Conservation (phyloP, 2,113 vertebrate genomes). For the Vulpes ferrilata region DNA sequence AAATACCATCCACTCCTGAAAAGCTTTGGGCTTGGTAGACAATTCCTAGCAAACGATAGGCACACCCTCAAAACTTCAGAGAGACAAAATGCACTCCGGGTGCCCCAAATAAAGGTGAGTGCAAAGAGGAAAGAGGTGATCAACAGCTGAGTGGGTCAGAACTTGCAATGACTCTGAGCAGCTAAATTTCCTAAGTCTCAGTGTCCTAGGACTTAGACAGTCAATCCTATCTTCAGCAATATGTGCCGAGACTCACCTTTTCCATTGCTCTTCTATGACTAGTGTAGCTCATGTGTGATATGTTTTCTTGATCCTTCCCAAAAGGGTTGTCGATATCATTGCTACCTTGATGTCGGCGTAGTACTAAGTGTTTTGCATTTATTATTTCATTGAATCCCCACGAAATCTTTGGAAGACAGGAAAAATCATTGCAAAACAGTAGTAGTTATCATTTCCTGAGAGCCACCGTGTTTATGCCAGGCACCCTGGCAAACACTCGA, state of each 20-base stretch:
- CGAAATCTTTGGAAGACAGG: neutral
- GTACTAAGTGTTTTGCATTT: slow-evolving; percentile 14
- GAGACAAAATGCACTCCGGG: neutral
- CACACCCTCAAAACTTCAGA: neutral
- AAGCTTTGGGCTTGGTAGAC: neutral
- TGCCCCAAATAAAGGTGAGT: neutral
- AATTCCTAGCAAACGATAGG: neutral
- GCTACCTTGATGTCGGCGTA: neutral
- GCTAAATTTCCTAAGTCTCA: neutral
- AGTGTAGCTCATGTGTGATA: neutral
- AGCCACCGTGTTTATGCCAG: neutral
- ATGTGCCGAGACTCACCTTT: neutral
- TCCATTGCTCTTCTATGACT: neutral
- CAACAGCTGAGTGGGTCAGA: neutral
- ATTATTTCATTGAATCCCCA: slow-evolving; percentile 14
- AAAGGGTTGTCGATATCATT: neutral
- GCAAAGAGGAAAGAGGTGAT: neutral
- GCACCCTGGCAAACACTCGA: neutral
- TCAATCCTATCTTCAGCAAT: neutral
- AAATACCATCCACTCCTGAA: slow-evolving; percentile 32
- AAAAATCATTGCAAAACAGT: neutral
- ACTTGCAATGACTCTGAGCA: neutral
- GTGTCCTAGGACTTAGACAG: neutral
- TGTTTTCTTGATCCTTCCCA: neutral
- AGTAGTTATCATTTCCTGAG: neutral